Conservation (phyloP, 2,888 invertebrate genomes). For the Apamea monoglypha region DNA sequence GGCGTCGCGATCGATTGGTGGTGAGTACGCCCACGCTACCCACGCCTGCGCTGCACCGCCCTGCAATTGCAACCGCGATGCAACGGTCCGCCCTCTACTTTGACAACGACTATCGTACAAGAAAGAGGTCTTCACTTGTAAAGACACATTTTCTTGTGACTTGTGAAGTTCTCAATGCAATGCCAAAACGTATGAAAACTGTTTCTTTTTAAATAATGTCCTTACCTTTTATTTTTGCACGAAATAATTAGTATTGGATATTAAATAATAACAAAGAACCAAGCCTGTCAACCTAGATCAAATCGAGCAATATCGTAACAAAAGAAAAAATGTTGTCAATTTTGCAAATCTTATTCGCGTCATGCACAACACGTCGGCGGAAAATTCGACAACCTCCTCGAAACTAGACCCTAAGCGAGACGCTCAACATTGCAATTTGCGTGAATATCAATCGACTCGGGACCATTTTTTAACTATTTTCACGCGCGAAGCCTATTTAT, state of each 20-base stretch:
- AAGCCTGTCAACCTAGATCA: constrained; percentile 36
- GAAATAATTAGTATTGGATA: background rate
- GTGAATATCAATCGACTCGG: constrained; percentile 69
- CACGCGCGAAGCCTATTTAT: constrained; percentile 86
- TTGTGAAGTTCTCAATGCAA: constrained; percentile 5
- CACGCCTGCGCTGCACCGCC: constrained; percentile 88
- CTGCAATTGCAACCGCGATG: constrained; percentile 81
- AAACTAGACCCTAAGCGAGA: constrained; percentile 73
- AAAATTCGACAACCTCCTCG: constrained; percentile 56
- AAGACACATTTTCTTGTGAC: constrained; percentile 23
- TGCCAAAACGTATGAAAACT: background rate
- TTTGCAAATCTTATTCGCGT: constrained; percentile 77
- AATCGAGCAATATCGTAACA: constrained; percentile 53
- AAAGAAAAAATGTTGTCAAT: constrained; percentile 73
- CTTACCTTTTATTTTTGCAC: constrained; percentile 3
- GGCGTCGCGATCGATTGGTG: constrained; percentile 87
- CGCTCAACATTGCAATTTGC: constrained; percentile 74
- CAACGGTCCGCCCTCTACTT: constrained; percentile 77
- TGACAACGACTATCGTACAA: constrained; percentile 46
- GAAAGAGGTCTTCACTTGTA: constrained; percentile 30
- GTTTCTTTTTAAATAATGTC: background rate
- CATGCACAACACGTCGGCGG: constrained; percentile 70
- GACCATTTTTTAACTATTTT: constrained; percentile 87
- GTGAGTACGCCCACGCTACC: constrained; percentile 84
- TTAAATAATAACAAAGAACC: constrained; percentile 17